These are phyloP conservation scores for Meganola albula DNA, from an alignment of 2,888 invertebrate species.

Conservation along the genomic window DNA sequence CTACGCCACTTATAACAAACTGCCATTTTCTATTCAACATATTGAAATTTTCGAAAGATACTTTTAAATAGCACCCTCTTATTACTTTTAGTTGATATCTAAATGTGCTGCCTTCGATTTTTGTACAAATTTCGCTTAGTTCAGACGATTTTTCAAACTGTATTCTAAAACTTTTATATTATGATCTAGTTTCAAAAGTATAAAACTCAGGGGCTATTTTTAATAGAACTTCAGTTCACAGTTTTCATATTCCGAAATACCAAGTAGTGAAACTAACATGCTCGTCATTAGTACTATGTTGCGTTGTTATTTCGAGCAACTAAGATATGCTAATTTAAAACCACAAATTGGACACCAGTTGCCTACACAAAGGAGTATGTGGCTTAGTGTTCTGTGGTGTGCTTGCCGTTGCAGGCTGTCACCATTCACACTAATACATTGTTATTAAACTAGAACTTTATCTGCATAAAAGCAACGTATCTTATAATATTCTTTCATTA, in stretches of 20 bases:
- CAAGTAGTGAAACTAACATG: slow-evolving; percentile 19
- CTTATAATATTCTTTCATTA: too few species aligned
- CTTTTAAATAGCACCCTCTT: slow-evolving; percentile 22
- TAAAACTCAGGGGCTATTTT: too few species aligned
- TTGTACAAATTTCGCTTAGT: slow-evolving; percentile 13
- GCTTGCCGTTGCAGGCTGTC: slow-evolving; percentile 29
- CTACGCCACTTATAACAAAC: slow-evolving; percentile 55
- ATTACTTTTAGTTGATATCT: slow-evolving; percentile 26
- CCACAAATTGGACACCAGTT: slow-evolving; percentile 44
- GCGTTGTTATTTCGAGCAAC: slow-evolving; percentile 30
- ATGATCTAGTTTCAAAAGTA: slow-evolving; percentile 2
- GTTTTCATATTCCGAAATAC: too few species aligned
- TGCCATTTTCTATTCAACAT: slow-evolving; percentile 56
- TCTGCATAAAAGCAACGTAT: too few species aligned
- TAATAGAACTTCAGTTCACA: too few species aligned
- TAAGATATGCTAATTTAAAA: slow-evolving; percentile 52
- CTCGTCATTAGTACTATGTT: slow-evolving; percentile 37
- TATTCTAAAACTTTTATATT: slow-evolving; percentile 6
- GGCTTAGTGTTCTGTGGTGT: slow-evolving; percentile 30
- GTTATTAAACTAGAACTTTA: too few species aligned
- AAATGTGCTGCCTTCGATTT: slow-evolving; percentile 20
- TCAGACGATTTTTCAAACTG: slow-evolving; percentile 3
- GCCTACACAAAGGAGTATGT: slow-evolving; percentile 30
- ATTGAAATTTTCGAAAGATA: slow-evolving; percentile 48
- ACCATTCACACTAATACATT: too few species aligned